Base-by-base conservation (phyloP, 2,888 invertebrate genomes). In the Carpatolechia fugitivella region DNA sequence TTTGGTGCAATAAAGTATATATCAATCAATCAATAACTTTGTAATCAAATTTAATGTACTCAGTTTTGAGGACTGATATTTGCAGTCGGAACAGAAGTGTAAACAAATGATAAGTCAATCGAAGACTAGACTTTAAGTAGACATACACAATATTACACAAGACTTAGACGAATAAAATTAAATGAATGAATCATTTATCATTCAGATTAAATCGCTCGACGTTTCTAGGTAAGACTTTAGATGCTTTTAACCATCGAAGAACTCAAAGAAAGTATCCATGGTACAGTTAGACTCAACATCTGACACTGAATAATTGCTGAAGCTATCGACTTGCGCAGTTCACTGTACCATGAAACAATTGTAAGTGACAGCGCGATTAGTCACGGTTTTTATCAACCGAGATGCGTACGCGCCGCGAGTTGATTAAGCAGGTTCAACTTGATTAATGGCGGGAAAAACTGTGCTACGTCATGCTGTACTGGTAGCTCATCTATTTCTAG, bases 291-390 rank as follows among this genome's bases (percentile, higher is more conserved):
- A 41, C 7, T n/a, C 11, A 44, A 24, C 44, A 44, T 44, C 44
- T 20, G 29, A 24, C 44, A 44, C 24, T 44, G 44, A 44, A 44
- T 44, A 44, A 44, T 44, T 29, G 20, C 29, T 5, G 18, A 16
- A 29, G 29, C 29, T 2, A 8, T n/a, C 7, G 10, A 41, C 29
- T 29, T 16, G 51, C 51, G 46, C 30, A 56, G 58, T 57, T 52
- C 49, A 55, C 48, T 56, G 57, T 59, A 61, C 56, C 56, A 51
- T 50, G 64, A 68, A 65, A 70, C 72, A 70, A 69, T 72, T 71
- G 65, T 60, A 52, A 64, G 68, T 72, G 73, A 72, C 73, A 69
- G 69, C 55, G 56, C 66, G 58, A 74, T 72, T 68, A 63, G 69
- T 74, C 71, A 75, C 71, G 63, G 62, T 68, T 72, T 66, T 68